Percentiles rank a stretch among this genome's conserved stretches.
These are phyloP conservation scores for Oxyteleia sp. DNA, from an alignment of 2,888 invertebrate species.

Conservation along the genomic window DNA sequence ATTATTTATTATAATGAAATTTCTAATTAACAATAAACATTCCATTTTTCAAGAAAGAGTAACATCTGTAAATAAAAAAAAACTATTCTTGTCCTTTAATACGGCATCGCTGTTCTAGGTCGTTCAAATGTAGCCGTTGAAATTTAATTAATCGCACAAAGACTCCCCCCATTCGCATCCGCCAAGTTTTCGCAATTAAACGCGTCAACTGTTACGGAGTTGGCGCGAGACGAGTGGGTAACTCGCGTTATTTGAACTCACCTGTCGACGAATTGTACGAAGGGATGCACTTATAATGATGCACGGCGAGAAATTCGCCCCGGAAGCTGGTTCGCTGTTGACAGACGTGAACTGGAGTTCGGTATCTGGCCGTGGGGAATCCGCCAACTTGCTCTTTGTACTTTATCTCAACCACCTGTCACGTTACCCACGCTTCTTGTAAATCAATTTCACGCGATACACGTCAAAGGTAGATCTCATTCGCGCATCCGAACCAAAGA, in stretches of 20 bases:
- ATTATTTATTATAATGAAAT: too few relatives aligned
- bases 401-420: slow-evolving; percentile 69
- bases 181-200: slow-evolving; percentile 46
- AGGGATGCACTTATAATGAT: slow-evolving; percentile 37
- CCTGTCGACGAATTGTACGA: slow-evolving; percentile 29
- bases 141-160: slow-evolving; percentile 50
- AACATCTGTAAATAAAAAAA: too few relatives aligned
- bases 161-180: background rate
- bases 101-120: background rate
- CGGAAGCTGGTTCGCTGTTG: slow-evolving; percentile 35
- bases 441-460: slow-evolving; percentile 66
- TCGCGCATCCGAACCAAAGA: background rate
- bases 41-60: too few relatives aligned
- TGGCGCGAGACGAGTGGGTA: slow-evolving; percentile 32
- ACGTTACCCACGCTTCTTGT: slow-evolving; percentile 50
- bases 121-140: slow-evolving; percentile 17
- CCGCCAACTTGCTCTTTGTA: slow-evolving; percentile 48
- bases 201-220: slow-evolving; percentile 41
- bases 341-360: slow-evolving; percentile 30
- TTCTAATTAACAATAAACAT: too few relatives aligned
- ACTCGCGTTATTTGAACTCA: slow-evolving; percentile 31
- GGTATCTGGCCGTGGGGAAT: slow-evolving; percentile 41
- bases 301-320: slow-evolving; percentile 16
- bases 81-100: background rate
- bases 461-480: slow-evolving; percentile 31